These are phyloP conservation scores for Eupithecia abbreviata DNA, from an alignment of 2,888 invertebrate genomes.

Conservation along the genomic window DNA sequence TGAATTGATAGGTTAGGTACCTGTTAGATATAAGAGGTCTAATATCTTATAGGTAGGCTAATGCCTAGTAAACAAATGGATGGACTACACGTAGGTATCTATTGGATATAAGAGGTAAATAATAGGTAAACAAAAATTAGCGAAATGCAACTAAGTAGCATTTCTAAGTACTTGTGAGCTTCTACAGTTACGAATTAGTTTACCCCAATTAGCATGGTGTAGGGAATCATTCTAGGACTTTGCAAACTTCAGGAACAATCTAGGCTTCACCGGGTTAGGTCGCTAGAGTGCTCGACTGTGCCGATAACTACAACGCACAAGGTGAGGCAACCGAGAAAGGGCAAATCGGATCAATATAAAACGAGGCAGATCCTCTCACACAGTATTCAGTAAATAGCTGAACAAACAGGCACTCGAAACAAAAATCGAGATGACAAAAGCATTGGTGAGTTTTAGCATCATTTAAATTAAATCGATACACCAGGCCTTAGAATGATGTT, in stretches of 20 bases:
- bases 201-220: not conserved
- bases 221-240: not conserved
- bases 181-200: not conserved
- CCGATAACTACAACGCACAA: slow-evolving; percentile 74
- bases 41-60: too few relatives aligned
- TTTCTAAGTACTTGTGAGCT: not conserved
- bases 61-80: too few relatives aligned
- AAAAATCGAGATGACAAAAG: slow-evolving; percentile 62
- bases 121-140: not conserved
- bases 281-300: slow-evolving; percentile 49
- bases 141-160: not conserved
- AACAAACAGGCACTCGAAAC: slow-evolving; percentile 65
- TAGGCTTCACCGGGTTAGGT: slow-evolving; percentile 49
- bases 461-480: slow-evolving; percentile 18
- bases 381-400: slow-evolving; percentile 74
- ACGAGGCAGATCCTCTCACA: slow-evolving; percentile 76
- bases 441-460: slow-evolving; percentile 65
- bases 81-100: not conserved
- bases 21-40: too few relatives aligned
- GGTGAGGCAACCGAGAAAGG: slow-evolving; percentile 82
- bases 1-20: too few relatives aligned
- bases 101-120: not conserved
- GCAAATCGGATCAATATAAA: slow-evolving; percentile 81
- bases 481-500: not conserved
- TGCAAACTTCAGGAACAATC: slow-evolving; percentile 1